Evolutionary conservation across 2,113 vertebrate species (phyloP), one percentile per base, ranked within the genome.

Genomic region (Sinocyclocheilus maitianheensis): DNA sequence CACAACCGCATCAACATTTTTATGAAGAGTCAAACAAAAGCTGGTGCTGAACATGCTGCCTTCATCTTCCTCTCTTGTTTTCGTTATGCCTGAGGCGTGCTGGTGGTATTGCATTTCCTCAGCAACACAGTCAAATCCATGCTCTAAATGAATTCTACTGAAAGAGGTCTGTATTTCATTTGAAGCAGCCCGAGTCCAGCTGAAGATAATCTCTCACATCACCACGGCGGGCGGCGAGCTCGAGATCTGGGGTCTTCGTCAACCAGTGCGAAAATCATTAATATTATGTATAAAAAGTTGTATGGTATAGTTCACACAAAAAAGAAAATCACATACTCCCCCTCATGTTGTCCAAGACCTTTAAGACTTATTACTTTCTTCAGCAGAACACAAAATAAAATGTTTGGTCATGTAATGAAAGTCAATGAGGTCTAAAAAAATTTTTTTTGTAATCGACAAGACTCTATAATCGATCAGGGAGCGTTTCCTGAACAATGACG

Each of bases 11-110:
- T 87, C 78, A 77, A 85, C 84, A 86, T 91, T 88, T 87, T 89
- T 86, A 71, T 82, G 84, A 88, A 80, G 58, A 88, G 78, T 86
- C 69, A 72, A 77, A 90, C 76, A 81, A 90, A 85, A 91, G 90
- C 69, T 58, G 58, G 10, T 14, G 63, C 20, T 43, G 63, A 86
- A 85, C 34, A 9, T 34, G 30, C 62, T 84, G 80, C 77, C 80
- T 85, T 85, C 30, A 30, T 30, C 79, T 72, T 74, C 43, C 34
- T 74, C 26, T 63, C 65, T 14, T 30, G 77, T 60, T 77, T 63
- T 84, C 62, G 81, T 78, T 85, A 75, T 78, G 80, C 86, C 87
- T 14, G 20, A 69, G 86, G 87, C 86, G 18, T 11, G 37, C 34
- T 77, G 65, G 26, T 84, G 53, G 69, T 79, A 84, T 83, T 84